Base-by-base conservation (phyloP, 2,113 vertebrate species). In the Oxyruncus cristatus region DNA sequence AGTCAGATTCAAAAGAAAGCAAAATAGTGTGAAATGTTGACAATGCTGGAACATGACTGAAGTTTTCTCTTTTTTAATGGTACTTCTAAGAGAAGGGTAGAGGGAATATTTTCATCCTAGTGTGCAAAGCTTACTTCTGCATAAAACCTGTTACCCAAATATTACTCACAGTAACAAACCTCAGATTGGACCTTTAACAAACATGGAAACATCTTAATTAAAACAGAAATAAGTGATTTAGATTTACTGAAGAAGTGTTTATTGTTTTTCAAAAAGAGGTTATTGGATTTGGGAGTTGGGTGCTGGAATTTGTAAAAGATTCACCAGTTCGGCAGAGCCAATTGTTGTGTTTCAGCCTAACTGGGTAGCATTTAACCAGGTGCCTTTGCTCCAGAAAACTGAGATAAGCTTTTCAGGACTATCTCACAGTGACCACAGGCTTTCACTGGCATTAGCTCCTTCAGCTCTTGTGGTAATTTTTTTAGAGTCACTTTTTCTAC, bases 401-500 rank as follows among this genome's bases (percentile, higher is more conserved):
- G 50, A 72, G 46, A 74, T 73, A 73, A 88, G 59, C 71, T 83
- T 39, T 88, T 94, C 55, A 78, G 56, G 58, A 42, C 52, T 90
- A 88, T 53, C 41, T 95, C 63, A 42, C 8, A 41, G 30, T 85
- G 88, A 67, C 79, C 32, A 17, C 83, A 61, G 44, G 72, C 62
- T 94, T 97, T 68, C 56, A 47, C 82, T 66, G 58, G 39, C 53
- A 46, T 92, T 93, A 55, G 53, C n/a, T 91, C 33, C 83, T 74
- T 23, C 62, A 74, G 13, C 49, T 71, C 32, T 86, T 67, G 17
- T 15, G 41, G 55, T 96, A 88, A 86, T 33, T 50, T 90, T 62
- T 93, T 95, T 93, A 85, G 33, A 67, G 68, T 89, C 89, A 92
- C 17, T 65, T 94, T 92, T 92, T 93, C 58, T 91, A 56, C 55